phyloP scores from a whole-genome alignment of 2,113 vertebrate species.

The Zingel zingel region DNA sequence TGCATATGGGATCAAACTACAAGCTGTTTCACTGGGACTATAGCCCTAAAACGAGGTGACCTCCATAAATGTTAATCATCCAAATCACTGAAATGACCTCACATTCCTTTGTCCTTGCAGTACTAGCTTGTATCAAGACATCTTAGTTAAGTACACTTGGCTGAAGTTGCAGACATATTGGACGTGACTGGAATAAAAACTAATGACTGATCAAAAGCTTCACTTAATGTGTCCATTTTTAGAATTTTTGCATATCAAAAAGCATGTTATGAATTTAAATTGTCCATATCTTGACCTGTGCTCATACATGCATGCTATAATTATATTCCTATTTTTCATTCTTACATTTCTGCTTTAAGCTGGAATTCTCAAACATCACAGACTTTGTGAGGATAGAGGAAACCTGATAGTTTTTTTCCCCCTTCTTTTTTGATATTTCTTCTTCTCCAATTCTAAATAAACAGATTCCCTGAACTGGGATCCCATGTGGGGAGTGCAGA shows the following conservation, averaged over 20 bases:
- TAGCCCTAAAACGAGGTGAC: slow-evolving; percentile 23
- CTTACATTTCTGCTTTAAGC: background rate
- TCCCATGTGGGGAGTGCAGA: background rate
- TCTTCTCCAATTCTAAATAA: background rate
- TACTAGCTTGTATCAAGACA: slow-evolving; percentile 17
- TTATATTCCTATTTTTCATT: background rate
- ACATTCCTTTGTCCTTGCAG: slow-evolving; percentile 32
- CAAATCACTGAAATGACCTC: slow-evolving; percentile 33
- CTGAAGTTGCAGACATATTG: slow-evolving; percentile 5
- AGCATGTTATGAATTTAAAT: background rate
- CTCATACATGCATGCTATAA: background rate
- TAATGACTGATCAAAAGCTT: background rate
- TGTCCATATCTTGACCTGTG: background rate
- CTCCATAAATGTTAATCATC: slow-evolving; percentile 42
- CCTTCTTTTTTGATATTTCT: background rate
- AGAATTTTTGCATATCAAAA: background rate
- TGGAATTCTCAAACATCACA: background rate
- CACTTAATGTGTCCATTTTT: slow-evolving; percentile 13
- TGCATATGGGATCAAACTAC: slow-evolving; percentile 33
- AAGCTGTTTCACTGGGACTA: slow-evolving; percentile 5
- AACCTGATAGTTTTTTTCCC: background rate
- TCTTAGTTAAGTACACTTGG: slow-evolving; percentile 4
- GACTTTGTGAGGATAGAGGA: background rate
- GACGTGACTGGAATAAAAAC: slow-evolving; percentile 26
- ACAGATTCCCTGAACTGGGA: background rate